Evolutionary conservation across 2,113 vertebrate species (phyloP), one percentile per base, ranked within the genome.

Genomic region (Sinocyclocheilus anshuiensis): DNA sequence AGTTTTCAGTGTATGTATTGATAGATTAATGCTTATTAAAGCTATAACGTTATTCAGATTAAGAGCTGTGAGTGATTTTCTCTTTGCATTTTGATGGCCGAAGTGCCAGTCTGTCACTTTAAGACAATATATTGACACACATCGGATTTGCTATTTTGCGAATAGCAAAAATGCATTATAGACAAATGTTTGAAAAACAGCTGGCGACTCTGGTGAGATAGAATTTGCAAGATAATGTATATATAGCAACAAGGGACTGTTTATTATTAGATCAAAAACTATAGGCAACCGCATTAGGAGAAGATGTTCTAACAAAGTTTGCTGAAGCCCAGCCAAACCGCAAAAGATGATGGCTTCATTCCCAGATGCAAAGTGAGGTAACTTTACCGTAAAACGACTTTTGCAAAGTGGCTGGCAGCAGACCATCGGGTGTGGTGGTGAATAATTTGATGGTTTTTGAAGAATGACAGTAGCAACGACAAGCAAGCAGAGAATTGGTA

Each of bases 231-330:
- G 26, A 26, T 26, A 26, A 26, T 26, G 26, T 26, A 26, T 26
- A 26, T 26, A 26, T 26, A 26, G 26, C 84, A 75, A 84, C 65
- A 45, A 77, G 76, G 80, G 72, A 76, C 77, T 87, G 57, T 84
- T 90, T 90, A 91, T 90, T 89, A 86, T 90, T 90, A 90, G 88
- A 86, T 88, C 80, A 78, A 86, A 86, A 89, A 88, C 84, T 84
- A 89, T 84, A 72, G 39, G 61, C 79, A 80, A 78, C 59, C 63
- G 71, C 69, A 78, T 45, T 67, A 57, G 59, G 57, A 77, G 36
- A 81, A 69, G 24, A 57, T 36, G 57, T 77, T 82, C 61, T 84
- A 61, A 71, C 80, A 79, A 74, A 50, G 45, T 59, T 33, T 81
- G 61, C 86, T 77, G 67, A 77, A 86, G 59, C 33, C 59, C n/a